These are phyloP conservation scores for Hymenopus coronatus DNA, from an alignment of 2,888 invertebrate species.

Conservation along the genomic window DNA sequence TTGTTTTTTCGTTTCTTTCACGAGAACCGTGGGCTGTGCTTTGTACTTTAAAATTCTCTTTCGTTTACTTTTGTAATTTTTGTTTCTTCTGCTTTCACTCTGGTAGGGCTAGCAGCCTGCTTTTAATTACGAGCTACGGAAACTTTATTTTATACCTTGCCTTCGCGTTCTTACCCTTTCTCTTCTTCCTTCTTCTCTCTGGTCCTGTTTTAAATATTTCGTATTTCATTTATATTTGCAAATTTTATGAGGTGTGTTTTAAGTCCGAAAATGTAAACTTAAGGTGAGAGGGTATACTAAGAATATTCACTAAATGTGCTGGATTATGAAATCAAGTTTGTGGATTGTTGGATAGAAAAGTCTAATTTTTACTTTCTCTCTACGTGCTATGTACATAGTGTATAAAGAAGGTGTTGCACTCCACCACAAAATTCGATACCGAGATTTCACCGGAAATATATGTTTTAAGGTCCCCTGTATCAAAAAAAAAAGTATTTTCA, in stretches of 20 bases:
- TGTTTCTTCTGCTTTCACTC: conserved; percentile 7
- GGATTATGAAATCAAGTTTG: not conserved
- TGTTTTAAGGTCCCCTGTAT: too few species aligned
- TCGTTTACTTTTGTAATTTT: conserved; percentile 26
- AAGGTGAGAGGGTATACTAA: not conserved
- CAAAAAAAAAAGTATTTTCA: too few species aligned
- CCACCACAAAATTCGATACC: too few species aligned
- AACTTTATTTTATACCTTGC: not conserved
- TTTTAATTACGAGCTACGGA: conserved; percentile 4
- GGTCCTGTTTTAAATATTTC: not conserved
- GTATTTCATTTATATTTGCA: not conserved
- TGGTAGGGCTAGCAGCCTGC: not conserved
- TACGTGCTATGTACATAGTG: too few species aligned
- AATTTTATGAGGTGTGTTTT: not conserved
- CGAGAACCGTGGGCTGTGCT: conserved; percentile 26
- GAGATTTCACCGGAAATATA: too few species aligned
- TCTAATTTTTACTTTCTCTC: too few species aligned
- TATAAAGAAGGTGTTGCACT: too few species aligned
- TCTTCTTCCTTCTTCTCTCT: not conserved
- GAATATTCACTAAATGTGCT: not conserved
- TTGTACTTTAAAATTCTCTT: conserved; percentile 24
- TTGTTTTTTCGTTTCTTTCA: conserved; percentile 23
- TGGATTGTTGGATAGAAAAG: too few species aligned
- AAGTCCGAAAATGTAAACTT: not conserved
- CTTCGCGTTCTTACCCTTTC: not conserved